These are phyloP conservation scores for Agriopis leucophaearia DNA, from an alignment of 2,888 invertebrate genomes.

Conservation along the genomic window DNA sequence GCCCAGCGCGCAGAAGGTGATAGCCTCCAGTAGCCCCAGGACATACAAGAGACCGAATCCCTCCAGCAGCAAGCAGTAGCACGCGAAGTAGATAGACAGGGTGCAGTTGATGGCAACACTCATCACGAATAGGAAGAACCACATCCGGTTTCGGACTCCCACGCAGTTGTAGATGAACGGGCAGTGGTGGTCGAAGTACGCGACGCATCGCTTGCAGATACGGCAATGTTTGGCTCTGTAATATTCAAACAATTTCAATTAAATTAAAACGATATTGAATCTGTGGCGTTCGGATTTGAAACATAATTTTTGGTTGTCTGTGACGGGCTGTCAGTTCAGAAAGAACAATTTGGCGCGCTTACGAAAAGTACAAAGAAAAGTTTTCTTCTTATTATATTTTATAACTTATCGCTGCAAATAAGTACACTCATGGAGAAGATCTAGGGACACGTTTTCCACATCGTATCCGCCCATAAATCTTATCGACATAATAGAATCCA, in stretches of 20 bases:
- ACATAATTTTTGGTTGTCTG: no score
- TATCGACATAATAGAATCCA: no score
- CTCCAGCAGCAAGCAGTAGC: constrained; percentile 93
- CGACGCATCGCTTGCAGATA: constrained; percentile 95
- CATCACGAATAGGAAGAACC: constrained; percentile 96
- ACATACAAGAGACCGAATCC: constrained; percentile 94
- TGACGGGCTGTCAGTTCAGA: no score
- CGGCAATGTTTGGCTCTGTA: constrained; percentile 94
- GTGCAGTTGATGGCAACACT: constrained; percentile 95
- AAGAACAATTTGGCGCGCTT: no score
- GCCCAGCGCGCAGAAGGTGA: constrained; percentile 94
- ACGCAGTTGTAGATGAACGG: constrained; percentile 98
- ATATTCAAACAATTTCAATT: constrained; percentile 25
- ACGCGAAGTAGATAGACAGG: constrained; percentile 95
- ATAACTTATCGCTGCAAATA: no score
- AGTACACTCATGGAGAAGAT: no score
- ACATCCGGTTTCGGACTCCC: constrained; percentile 95
- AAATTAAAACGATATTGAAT: no score
- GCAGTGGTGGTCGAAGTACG: constrained; percentile 97
- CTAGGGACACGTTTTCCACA: no score
- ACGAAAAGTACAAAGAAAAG: no score
- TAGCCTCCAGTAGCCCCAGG: constrained; percentile 93
- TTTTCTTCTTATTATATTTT: no score
- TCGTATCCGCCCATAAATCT: no score
- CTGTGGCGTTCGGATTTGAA: no score